A percentile compares a stretch with the other conserved stretches of the same genome.
Conservation (phyloP, 2,113 vertebrate species). For the Odocoileus virginianus region DNA sequence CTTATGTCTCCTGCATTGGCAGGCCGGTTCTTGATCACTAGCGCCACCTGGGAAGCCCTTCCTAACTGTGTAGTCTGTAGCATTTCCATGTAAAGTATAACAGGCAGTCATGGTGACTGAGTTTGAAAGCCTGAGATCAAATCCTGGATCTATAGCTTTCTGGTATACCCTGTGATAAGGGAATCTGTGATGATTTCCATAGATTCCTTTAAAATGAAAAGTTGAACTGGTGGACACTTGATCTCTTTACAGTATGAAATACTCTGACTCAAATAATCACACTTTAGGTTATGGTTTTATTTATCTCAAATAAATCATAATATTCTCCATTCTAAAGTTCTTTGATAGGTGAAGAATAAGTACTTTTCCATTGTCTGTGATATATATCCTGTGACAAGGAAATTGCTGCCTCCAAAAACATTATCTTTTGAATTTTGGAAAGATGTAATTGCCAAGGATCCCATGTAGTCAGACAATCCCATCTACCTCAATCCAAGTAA, state of each 20-base stretch:
- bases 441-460: background rate
- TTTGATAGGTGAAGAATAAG: background rate
- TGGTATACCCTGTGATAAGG: background rate
- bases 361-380: background rate
- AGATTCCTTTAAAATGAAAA: background rate
- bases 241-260: background rate
- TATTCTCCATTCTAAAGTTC: background rate
- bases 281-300: background rate
- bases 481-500: background rate
- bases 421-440: background rate
- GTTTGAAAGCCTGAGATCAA: background rate
- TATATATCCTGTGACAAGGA: background rate
- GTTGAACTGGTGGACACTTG: background rate
- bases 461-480: background rate
- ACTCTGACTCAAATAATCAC: background rate
- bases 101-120: background rate
- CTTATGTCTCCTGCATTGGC: background rate
- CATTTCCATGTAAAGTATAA: background rate
- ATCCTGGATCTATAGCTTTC: background rate
- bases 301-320: constrained; percentile 11
- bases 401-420: background rate
- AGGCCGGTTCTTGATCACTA: background rate
- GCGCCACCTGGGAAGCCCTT: background rate
- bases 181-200: background rate
- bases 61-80: background rate